Evolutionary conservation across 2,113 vertebrate genomes (phyloP), one percentile per base, ranked within the genome.

Genomic region (Toxotes jaculatrix): DNA sequence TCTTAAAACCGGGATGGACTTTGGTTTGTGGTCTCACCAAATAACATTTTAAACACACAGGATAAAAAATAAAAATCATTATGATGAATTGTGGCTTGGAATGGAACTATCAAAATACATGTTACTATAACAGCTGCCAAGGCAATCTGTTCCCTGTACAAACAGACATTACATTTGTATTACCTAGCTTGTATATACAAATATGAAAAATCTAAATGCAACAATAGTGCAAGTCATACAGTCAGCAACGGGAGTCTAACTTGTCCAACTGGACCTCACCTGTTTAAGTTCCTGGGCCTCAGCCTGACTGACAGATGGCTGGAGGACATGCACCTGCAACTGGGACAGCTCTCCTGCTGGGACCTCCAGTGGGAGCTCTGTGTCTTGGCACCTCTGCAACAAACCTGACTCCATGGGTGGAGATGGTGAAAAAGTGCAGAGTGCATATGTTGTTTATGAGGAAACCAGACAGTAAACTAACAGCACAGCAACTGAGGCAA

Each of bases 251-350:
- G 43, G 56, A 68, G 42, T 40, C n/a, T 47, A 47, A 21, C 60
- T 65, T 69, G 45, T 34, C 27, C 16, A 53, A 19, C 17, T 27
- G 40, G 3, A 27, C 49, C 89, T 94, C 93, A 99, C 98, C 97
- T 99, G 96, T 67, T 91, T 93, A 19, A 99, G 95, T 75, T 98
- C 96, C 91, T 95, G 94, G 56, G 96, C 95, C 59, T 99, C 97
- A 1, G 94, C 94, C 80, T 97, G 95, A 5, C 97, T 95, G 7
- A 96, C 90, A 2, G 94, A 61, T 3, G 95, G 95, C 74, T 94
- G 90, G 4, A 95, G 93, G 42, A 84, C 83, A 77, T 97, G 95
- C 56, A 96, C 88, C 90, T 97, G 96, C 73, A 93, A 77, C 43
- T 93, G 93, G 65, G 93, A 95, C 67, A 90, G 85, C 66, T 90